Evolutionary conservation across 92 coral and sea anemone species (phyloP), one percentile per base, ranked within the genome.

Genomic region (Parazoanthus swiftii): DNA sequence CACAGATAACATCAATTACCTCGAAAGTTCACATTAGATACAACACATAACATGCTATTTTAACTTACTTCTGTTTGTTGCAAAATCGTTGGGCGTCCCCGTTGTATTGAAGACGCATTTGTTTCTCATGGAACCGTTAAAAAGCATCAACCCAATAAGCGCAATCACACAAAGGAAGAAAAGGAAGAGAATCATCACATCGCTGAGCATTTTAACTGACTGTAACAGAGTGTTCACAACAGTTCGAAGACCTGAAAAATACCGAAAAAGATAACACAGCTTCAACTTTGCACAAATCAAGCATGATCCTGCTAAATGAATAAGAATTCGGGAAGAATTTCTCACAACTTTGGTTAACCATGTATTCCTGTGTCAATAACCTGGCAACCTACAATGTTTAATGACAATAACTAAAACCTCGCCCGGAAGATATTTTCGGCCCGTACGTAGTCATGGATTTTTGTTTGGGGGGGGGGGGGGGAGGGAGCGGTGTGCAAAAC

Each of bases 131-230:
- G 2, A 46, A 74, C 78, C 78, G n/a, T 8, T 74, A 48, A 74
- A 74, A 37, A 74, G 78, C 78, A n/a, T 9, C 50, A 33, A 68
- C 44, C 65, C 66, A 25, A 38, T 68, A 39, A 54, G 76, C 20
- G 50, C 88, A 37, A 29, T 72, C 58, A 65, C 77, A 65, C 76
- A 65, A 23, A 65, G 46, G 36, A 70, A 48, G 66, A 54, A 81
- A 37, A 63, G 86, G 43, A 80, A 48, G 23, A 80, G 63, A 44
- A 80, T 25, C 70, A 80, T 48, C 84, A 80, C 84, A 80, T 48
- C 78, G 48, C 48, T 74, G 8, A 48, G 26, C 84, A 80, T 80
- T 80, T 80, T 80, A 2, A 80, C 25, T 25, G 65, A 80, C 63
- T 48, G 70, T 35, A 80, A 43, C 84, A 80, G 38, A 14, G 84